These are phyloP conservation scores for Clarias gariepinus DNA, from an alignment of 2,113 vertebrate genomes.

Conservation along the genomic window DNA sequence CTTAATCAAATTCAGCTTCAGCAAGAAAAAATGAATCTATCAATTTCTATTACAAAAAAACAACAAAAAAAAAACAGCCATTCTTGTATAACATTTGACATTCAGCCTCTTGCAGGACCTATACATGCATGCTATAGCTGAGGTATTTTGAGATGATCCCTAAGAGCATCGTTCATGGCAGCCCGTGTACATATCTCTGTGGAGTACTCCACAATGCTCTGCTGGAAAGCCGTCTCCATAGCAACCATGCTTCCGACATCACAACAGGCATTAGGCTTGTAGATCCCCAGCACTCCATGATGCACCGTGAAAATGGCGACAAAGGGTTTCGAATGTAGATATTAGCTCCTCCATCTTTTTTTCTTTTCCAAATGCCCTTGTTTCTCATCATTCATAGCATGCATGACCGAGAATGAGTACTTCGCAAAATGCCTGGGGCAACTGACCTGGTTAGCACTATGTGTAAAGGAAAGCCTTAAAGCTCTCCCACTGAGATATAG, in stretches of 20 bases:
- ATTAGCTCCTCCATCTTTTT: background rate
- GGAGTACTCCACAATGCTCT: slow-evolving; percentile 74
- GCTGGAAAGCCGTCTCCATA: slow-evolving; percentile 66
- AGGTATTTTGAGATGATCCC: slow-evolving; percentile 56
- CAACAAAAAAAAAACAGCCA: background rate
- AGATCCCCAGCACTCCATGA: slow-evolving; percentile 27
- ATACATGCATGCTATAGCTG: background rate
- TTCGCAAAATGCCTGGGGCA: slow-evolving; percentile 34
- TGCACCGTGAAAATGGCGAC: slow-evolving; percentile 30
- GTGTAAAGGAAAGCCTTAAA: slow-evolving; percentile 39
- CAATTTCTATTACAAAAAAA: background rate
- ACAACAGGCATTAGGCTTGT: slow-evolving; percentile 51
- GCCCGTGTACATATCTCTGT: slow-evolving; percentile 65
- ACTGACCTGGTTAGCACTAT: slow-evolving; percentile 57
- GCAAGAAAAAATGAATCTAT: background rate
- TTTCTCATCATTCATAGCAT: slow-evolving; percentile 12
- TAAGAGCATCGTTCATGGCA: slow-evolving; percentile 55
- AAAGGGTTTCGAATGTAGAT: slow-evolving; percentile 18
- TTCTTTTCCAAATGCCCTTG: slow-evolving; percentile 7
- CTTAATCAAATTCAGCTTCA: background rate
- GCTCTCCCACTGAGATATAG: slow-evolving; percentile 42
- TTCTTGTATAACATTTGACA: background rate
- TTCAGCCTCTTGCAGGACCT: background rate
- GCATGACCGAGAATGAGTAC: slow-evolving; percentile 14
- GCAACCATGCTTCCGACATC: slow-evolving; percentile 63